Conservation (phyloP, 2,888 invertebrate genomes). For the Tethea ocularis region DNA sequence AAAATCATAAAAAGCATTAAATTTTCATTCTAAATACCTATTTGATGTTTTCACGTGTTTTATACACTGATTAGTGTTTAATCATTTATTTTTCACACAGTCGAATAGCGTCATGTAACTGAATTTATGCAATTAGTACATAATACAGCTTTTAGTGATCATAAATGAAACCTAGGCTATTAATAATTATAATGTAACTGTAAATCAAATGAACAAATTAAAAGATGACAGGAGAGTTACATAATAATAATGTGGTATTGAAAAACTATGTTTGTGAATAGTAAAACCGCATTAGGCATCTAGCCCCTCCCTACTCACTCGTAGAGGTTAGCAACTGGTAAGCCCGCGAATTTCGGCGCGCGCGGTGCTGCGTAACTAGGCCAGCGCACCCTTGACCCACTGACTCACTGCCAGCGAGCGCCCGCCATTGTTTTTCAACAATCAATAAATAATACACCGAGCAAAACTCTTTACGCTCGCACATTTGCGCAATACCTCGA, state of each 20-base stretch:
- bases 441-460: slow-evolving; percentile 81
- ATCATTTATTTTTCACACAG: too few species aligned
- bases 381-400: slow-evolving; percentile 80
- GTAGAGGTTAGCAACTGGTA: slow-evolving; percentile 74
- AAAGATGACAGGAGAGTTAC: slow-evolving; percentile 7
- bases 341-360: slow-evolving; percentile 80
- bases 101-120: too few species aligned
- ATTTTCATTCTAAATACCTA: too few species aligned
- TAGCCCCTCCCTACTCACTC: slow-evolving; percentile 59
- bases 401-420: slow-evolving; percentile 80
- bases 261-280: slow-evolving; percentile 5
- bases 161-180: neutral
- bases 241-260: slow-evolving; percentile 2
- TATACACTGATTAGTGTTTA: too few species aligned
- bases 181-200: neutral
- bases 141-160: neutral
- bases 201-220: slow-evolving; percentile 1
- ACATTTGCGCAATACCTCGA: slow-evolving; percentile 68
- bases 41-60: too few species aligned
- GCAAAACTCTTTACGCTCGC: slow-evolving; percentile 69
- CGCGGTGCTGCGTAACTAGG: slow-evolving; percentile 77
- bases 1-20: too few species aligned
- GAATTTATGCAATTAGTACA: neutral
- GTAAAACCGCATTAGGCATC: slow-evolving; percentile 9
- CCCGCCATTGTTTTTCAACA: slow-evolving; percentile 82